Base-by-base conservation (phyloP, 2,888 invertebrate genomes). In the Steromphala cineraria region DNA sequence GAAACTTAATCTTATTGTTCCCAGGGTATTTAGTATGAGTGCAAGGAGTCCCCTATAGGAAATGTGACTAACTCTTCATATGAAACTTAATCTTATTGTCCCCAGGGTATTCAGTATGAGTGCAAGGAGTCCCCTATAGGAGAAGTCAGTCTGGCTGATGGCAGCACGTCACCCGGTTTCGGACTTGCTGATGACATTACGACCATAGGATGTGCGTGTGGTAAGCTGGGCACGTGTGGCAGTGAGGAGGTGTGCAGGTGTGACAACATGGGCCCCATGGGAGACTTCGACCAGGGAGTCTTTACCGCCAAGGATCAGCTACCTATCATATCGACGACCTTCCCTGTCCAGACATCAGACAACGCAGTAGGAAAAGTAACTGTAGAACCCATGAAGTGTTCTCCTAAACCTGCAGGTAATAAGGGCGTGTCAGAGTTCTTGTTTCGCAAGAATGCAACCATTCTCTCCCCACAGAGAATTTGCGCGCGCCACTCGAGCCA, bases 361-460 rank as follows among this genome's bases (percentile, higher is more conserved):
- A 67, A 79, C 0, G 87, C 84, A 10, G 53, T 46, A 2, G 85
- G 82, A 19, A 80, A 81, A 2, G 52, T 88, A 0, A 77, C 82
- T 1, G 77, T 84, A 2, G 82, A 82, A 13, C 52, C 78, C 3
- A 31, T 86, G 10, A 46, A 81, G 55, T 88, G 88, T 75, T 82
- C 81, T 81, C 88, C 83, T 8, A 82, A 76, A 62, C 86, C 89
- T 2, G 87, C 89, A 75, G 88, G 91, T 91, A 46, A n/a, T n/a
- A n/a, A n/a, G n/a, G n/a, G n/a, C n/a, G n/a, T n/a, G n/a, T n/a
- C n/a, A n/a, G n/a, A n/a, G n/a, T n/a, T n/a, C n/a, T n/a, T n/a
- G n/a, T n/a, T n/a, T n/a, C n/a, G n/a, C n/a, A n/a, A n/a, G n/a
- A n/a, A n/a, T n/a, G n/a, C n/a, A n/a, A n/a, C n/a, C n/a, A n/a